phyloP scores from a whole-genome alignment of 2,113 vertebrate genomes.

The Periophthalmus modestus region DNA sequence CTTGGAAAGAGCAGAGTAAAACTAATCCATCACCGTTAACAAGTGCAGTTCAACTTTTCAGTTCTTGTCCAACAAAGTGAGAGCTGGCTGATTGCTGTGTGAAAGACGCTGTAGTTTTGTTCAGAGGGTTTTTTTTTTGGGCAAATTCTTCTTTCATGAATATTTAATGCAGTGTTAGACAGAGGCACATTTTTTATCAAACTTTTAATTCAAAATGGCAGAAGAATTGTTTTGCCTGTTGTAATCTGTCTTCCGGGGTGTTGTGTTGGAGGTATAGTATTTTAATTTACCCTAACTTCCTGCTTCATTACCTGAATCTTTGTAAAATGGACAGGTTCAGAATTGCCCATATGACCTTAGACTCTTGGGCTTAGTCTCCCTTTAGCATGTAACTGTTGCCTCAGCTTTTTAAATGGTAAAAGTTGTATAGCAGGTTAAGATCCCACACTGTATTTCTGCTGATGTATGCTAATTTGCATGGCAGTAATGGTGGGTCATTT shows the following conservation, averaged over 20 bases:
- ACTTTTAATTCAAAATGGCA: background rate
- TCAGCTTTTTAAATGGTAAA: background rate
- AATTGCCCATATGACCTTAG: background rate
- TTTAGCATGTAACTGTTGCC: background rate
- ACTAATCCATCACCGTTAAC: slow-evolving; percentile 1
- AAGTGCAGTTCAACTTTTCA: background rate
- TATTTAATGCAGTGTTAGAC: background rate
- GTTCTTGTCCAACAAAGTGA: background rate
- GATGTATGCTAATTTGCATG: too few relatives aligned
- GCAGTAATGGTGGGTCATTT: too few relatives aligned
- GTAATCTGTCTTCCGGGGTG: background rate
- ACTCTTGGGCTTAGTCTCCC: background rate
- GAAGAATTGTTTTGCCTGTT: background rate
- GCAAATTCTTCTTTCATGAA: background rate
- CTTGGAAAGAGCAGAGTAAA: background rate
- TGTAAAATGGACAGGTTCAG: background rate
- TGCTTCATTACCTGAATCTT: background rate
- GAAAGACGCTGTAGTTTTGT: background rate
- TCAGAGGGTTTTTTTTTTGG: background rate
- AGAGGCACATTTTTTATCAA: background rate
- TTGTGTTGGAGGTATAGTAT: background rate
- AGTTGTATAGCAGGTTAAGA: background rate
- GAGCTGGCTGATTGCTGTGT: background rate
- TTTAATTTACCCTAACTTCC: background rate
- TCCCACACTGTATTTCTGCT: background rate